These are phyloP conservation scores for Phyto melanocephala DNA, from an alignment of 2,888 invertebrate genomes.

Conservation along the genomic window DNA sequence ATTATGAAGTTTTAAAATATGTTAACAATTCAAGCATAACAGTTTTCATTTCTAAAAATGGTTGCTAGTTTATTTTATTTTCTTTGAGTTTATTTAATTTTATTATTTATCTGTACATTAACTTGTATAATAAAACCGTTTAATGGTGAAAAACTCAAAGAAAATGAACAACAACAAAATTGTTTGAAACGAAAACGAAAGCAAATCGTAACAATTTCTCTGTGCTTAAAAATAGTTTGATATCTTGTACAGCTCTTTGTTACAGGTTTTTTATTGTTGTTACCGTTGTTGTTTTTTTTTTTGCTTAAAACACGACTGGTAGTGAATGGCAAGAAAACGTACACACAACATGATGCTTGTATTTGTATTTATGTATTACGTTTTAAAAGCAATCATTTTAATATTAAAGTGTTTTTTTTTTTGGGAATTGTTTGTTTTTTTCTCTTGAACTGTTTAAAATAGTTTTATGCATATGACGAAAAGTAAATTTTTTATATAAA, in stretches of 20 bases:
- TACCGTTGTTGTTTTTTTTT: no score
- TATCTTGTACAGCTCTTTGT: conserved; percentile 6
- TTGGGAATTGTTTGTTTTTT: not conserved
- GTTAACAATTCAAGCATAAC: conserved; percentile 50
- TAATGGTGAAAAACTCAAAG: not conserved
- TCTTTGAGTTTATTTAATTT: not conserved
- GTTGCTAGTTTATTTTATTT: not conserved
- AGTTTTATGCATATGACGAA: conserved; percentile 5
- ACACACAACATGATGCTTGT: not conserved
- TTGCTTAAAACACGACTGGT: conserved; percentile 24
- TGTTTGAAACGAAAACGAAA: conserved; percentile 57
- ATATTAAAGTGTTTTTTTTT: conserved; percentile 7
- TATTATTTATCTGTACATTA: conserved; percentile 26
- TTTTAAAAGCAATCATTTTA: conserved; percentile 40
- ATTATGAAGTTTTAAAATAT: conserved; percentile 12
- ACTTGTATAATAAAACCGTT: conserved; percentile 45
- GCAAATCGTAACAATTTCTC: conserved; percentile 56
- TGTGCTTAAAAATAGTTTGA: not conserved
- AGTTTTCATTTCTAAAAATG: conserved; percentile 36
- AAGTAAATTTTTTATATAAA: not conserved
- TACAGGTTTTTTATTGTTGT: conserved; percentile 23
- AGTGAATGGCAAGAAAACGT: conserved; percentile 2
- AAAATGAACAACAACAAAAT: conserved; percentile 20
- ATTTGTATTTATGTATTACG: conserved; percentile 4
- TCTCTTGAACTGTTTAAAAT: not conserved